A percentile compares a stretch with the other conserved stretches of the same genome.
Evolutionary conservation across 2,113 vertebrate genomes (phyloP).

Genomic region (Corythaeola cristata): DNA sequence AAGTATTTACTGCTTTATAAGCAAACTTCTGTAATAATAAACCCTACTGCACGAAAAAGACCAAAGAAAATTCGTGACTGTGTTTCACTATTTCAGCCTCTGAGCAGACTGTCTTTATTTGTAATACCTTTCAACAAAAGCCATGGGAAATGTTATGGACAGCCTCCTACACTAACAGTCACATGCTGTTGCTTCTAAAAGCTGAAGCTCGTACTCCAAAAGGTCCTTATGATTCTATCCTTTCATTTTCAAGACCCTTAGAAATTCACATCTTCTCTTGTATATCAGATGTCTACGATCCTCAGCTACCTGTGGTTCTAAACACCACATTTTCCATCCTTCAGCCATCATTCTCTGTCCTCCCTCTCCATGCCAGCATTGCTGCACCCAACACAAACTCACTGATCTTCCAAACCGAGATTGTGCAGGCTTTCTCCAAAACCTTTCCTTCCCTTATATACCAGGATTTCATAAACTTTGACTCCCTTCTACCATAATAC

Average conservation of each 20-base stretch:
- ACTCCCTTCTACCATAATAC: not conserved
- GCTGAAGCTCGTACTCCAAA: not conserved
- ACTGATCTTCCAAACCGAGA: not conserved
- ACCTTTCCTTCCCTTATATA: not conserved
- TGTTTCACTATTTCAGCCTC: not conserved
- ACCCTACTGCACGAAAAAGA: not conserved
- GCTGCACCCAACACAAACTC: not conserved
- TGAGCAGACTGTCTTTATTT: not conserved
- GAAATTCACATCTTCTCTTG: not conserved
- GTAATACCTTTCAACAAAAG: not conserved
- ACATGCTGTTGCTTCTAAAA: not conserved
- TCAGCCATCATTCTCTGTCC: not conserved
- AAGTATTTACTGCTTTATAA: not conserved
- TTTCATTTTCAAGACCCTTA: not conserved
- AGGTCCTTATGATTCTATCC: not conserved
- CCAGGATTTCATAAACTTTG: not conserved
- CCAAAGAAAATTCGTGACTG: not conserved
- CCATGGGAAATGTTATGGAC: not conserved
- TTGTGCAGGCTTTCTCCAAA: not conserved
- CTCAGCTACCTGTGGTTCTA: not conserved
- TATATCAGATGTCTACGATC: not conserved
- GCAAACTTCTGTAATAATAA: not conserved
- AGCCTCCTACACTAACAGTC: not conserved
- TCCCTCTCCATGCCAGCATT: not conserved
- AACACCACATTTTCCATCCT: not conserved